Base-by-base conservation (phyloP, 2,888 invertebrate genomes). In the Villa cingulata region DNA sequence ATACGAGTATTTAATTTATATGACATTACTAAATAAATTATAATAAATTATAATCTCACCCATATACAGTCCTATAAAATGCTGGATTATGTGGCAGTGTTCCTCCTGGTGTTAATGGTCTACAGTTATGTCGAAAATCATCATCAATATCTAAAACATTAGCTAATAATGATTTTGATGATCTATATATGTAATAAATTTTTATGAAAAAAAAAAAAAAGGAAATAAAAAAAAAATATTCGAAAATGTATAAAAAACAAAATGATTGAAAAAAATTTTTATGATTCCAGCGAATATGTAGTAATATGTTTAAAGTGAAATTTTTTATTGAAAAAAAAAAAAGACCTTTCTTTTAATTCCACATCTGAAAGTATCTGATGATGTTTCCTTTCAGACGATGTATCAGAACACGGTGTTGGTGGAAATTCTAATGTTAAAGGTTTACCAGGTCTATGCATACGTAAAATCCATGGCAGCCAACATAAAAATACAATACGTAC, bases 81-180 rank as follows among this genome's bases (percentile, higher is more conserved):
- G 75, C 72, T 54, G 75, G 72, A 59, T 74, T 74, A 57, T 74
- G 74, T 59, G 75, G 66, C 58, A 75, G 70, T 58, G 75, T 75
- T 62, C 72, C 68, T 55, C 70, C 70, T 59, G 77, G 73, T 58
- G 77, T 77, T 71, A 80, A 77, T 70, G 80, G 80, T 69, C 81
- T 75, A 64, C 83, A 83, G 66, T 79, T 78, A 71, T 84, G 85
- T 61, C 86, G 78, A 73, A 90, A 88, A 75, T 95, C 95, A 72
- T 95, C 95, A 71, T 95, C 95, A 72, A 95, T 88, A 74, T 95
- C 95, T 64, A 95, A 79, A 63, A 95, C 92, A 73, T 95, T 95
- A 62, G 95, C 94, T 65, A 96, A 77, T 62, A 96, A 78, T 66
- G 91, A 91, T 74, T 92, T 91, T 63, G 92, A 92, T 59, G 92